Evolutionary conservation across 2,113 vertebrate genomes (phyloP).

Genomic region (Gymnocephalus cernua): DNA sequence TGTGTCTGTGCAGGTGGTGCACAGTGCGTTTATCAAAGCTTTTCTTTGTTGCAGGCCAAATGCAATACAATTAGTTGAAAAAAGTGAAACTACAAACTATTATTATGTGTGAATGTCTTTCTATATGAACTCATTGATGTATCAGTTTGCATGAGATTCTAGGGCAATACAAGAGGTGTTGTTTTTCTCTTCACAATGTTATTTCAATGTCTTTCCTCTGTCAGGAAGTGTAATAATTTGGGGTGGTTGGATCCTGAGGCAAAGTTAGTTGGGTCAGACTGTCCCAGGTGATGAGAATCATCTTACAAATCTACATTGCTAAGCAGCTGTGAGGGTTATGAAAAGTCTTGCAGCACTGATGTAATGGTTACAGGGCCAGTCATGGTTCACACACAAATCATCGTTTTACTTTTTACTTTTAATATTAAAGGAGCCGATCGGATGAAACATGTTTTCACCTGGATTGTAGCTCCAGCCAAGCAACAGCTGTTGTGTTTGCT

Average conservation of each 20-base stretch:
- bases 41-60: background rate
- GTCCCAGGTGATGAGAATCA: constrained; percentile 58
- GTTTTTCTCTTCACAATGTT: background rate
- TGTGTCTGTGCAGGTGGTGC: too few relatives aligned
- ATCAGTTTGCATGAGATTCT: background rate
- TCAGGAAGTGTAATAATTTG: background rate
- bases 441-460: background rate
- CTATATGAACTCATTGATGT: background rate
- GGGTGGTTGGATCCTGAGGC: constrained; percentile 11
- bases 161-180: background rate
- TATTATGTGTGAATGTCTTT: background rate
- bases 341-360: constrained; percentile 65
- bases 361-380: constrained; percentile 62
- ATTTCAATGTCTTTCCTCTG: background rate
- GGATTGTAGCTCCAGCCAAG: background rate
- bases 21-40: background rate
- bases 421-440: background rate
- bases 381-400: background rate
- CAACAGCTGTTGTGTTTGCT: background rate
- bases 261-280: background rate
- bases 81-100: background rate
- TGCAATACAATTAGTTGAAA: background rate
- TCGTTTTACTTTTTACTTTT: background rate
- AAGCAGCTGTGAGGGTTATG: constrained; percentile 32
- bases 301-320: constrained; percentile 36